phyloP scores from a whole-genome alignment of 2,888 invertebrate species.

The Tetramorium bicarinatum region DNA sequence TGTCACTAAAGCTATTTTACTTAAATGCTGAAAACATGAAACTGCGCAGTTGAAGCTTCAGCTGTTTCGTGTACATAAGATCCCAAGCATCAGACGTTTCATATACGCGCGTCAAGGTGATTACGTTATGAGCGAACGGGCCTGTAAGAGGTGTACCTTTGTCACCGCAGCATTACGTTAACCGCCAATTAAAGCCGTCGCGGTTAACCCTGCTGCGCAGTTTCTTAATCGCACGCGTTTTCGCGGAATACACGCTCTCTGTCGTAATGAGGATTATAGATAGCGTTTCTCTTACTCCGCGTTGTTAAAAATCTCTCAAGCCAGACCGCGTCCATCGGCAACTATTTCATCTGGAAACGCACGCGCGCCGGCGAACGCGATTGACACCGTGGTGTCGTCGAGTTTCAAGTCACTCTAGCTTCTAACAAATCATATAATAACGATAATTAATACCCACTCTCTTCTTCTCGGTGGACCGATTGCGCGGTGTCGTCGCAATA shows the following conservation, averaged over 20 bases:
- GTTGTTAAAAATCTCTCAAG: not conserved
- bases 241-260: constrained; percentile 65
- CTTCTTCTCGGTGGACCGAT: not conserved
- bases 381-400: not conserved
- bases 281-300: constrained; percentile 19
- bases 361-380: not conserved
- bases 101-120: constrained; percentile 55
- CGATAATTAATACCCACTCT: constrained; percentile 27
- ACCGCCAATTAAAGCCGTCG: constrained; percentile 71
- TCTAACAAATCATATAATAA: constrained; percentile 19
- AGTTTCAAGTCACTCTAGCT: constrained; percentile 2
- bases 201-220: constrained; percentile 72
- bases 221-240: constrained; percentile 73
- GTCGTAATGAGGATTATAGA: constrained; percentile 50
- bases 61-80: constrained; percentile 7
- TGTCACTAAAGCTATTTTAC: not conserved
- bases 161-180: constrained; percentile 70
- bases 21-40: not conserved
- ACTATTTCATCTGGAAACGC: not conserved
- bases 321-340: not conserved
- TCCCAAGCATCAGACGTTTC: constrained; percentile 23
- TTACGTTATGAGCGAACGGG: constrained; percentile 62
- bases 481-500: constrained; percentile 17
- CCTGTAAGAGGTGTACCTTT: constrained; percentile 39
- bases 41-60: constrained; percentile 16